Evolutionary conservation across 2,888 invertebrate genomes (phyloP).

Genomic region (Ditula angustiorana): DNA sequence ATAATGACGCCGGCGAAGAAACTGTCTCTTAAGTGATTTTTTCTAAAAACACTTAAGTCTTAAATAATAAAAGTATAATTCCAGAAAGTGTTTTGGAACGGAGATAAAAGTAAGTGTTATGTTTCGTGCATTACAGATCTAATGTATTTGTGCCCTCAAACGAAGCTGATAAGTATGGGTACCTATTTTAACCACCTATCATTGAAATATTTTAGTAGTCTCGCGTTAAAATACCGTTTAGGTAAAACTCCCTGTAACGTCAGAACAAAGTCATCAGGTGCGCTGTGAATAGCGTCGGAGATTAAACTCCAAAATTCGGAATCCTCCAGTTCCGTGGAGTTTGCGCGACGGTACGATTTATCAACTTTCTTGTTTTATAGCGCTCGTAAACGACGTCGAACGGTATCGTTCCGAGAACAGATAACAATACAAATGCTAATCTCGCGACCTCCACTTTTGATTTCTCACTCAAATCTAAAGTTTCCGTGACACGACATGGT

Average conservation of each 20-base stretch:
- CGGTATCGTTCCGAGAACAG: conserved; percentile 48
- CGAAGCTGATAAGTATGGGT: not conserved
- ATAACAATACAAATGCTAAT: conserved; percentile 70
- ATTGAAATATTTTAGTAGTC: not conserved
- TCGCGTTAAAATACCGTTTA: not conserved
- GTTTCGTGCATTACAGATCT: not conserved
- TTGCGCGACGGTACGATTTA: conserved; percentile 28
- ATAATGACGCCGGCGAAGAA: no score
- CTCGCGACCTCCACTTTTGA: conserved; percentile 68
- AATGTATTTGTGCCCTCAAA: not conserved
- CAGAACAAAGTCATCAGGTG: conserved; percentile 20
- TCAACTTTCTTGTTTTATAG: conserved; percentile 40
- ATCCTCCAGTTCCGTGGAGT: conserved; percentile 11
- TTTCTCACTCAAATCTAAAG: conserved; percentile 63
- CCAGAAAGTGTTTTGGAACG: no score
- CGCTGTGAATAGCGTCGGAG: conserved; percentile 13
- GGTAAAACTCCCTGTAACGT: not conserved
- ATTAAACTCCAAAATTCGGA: conserved; percentile 20
- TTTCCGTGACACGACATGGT: conserved; percentile 59
- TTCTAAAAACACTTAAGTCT: no score
- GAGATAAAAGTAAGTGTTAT: not conserved
- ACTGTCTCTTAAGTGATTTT: no score
- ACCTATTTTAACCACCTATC: not conserved
- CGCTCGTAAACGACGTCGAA: conserved; percentile 38
- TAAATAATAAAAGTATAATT: no score